phyloP scores from a whole-genome alignment of 2,113 vertebrate species.

The Mormoops blainvillei region DNA sequence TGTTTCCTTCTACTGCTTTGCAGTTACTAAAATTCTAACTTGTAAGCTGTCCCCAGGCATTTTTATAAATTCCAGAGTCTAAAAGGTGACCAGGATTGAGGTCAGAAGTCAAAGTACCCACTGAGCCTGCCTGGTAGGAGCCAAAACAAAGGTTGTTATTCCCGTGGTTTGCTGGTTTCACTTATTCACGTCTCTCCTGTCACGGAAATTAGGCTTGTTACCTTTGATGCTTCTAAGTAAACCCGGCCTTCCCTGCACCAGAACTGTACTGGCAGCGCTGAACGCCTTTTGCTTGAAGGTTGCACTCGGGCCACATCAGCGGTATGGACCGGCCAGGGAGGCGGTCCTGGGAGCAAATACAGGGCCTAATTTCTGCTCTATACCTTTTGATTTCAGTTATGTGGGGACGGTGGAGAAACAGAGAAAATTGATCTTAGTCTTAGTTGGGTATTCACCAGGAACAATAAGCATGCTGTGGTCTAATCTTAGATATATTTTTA shows the following conservation, averaged over 20 bases:
- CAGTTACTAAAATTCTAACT: background rate
- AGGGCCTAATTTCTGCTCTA: background rate
- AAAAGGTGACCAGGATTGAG: background rate
- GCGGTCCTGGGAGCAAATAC: background rate
- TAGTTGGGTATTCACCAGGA: background rate
- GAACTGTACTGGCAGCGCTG: background rate
- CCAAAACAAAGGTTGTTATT: background rate
- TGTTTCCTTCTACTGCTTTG: background rate
- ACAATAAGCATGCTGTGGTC: background rate
- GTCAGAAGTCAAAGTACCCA: background rate
- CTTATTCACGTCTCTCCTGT: conserved; percentile 5
- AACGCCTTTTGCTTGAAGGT: background rate
- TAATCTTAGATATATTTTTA: conserved; percentile 30
- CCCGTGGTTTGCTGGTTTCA: background rate
- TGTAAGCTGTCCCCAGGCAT: background rate
- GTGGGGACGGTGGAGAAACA: background rate
- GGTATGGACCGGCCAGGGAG: background rate
- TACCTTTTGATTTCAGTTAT: background rate
- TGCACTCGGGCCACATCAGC: background rate
- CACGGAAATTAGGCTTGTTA: background rate
- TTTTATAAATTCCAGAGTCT: background rate
- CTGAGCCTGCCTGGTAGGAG: background rate
- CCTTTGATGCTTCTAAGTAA: background rate
- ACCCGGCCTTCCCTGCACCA: background rate
- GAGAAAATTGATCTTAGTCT: background rate